These are phyloP conservation scores for Chelonus formosanus DNA, from an alignment of 2,888 invertebrate genomes.

Conservation along the genomic window DNA sequence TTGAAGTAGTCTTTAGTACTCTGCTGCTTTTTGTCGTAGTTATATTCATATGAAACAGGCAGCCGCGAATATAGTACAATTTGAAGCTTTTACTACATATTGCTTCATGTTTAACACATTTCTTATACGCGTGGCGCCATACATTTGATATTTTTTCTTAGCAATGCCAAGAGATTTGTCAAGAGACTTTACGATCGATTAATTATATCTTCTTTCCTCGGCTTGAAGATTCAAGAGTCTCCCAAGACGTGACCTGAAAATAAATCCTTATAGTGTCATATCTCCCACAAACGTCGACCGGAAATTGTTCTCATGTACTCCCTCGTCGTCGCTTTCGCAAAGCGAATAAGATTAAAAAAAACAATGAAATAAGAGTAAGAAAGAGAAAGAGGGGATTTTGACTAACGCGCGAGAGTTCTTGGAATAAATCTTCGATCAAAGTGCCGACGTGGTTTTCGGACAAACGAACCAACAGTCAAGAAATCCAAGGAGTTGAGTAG, in stretches of 20 bases:
- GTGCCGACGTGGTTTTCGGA: constrained; percentile 27
- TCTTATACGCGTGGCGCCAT: too few species aligned
- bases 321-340: constrained; percentile 12
- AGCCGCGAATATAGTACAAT: too few species aligned
- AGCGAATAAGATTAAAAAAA: constrained; percentile 10
- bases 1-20: too few species aligned
- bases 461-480: constrained; percentile 32
- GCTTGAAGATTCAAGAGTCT: neutral
- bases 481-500: constrained; percentile 14
- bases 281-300: constrained; percentile 5
- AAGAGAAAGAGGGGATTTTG: neutral
- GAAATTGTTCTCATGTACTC: constrained; percentile 12
- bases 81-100: too few species aligned
- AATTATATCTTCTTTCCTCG: constrained; percentile 18
- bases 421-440: constrained; percentile 45
- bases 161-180: constrained; percentile 39
- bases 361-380: constrained; percentile 3
- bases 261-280: constrained; percentile 12
- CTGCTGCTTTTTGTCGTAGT: too few species aligned
- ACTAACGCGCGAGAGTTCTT: constrained; percentile 22
- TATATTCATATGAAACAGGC: too few species aligned
- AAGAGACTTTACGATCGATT: constrained; percentile 42
- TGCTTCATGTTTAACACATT: too few species aligned
- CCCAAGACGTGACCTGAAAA: constrained; percentile 18
- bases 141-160: neutral